Base-by-base conservation (phyloP, 2,797 vertebrate genomes). In the Sebastes iracundus region DNA sequence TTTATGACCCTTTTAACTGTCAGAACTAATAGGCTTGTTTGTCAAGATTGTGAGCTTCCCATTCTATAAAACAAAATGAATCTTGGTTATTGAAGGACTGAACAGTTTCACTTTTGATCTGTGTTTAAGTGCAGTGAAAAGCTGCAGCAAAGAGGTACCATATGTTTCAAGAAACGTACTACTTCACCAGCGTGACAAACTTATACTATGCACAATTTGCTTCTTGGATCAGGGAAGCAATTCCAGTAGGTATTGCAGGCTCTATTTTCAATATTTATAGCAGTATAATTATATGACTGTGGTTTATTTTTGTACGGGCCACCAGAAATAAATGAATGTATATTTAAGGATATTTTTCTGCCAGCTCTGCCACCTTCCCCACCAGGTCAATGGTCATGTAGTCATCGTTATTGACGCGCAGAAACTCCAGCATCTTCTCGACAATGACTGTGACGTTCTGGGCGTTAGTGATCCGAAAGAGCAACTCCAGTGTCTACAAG, bases 291-390 rank as follows among this genome's bases (percentile, higher is more conserved):
- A 28, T 33, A 7, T 11, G 22, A 38, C 59, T 64, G 20, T 42
- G 16, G 38, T 22, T 14, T 22, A 52, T 33, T 32, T 65, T 52
- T 59, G 22, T 8, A 6, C 28, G 49, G 2, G 14, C 7, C 42
- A 59, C 6, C 16, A 28, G 16, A 68, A 9, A 1, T 23, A 14
- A 20, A 69, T 53, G 5, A 68, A 16, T 3, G 4, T 16, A 55
- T 69, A 69, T 69, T 71, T 20, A 61, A 99, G 97, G 98, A 99
- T 99, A 99, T 99, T 98, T 99, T 91, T 99, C 98, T 77, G 98
- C 97, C 85, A 99, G 93, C 76, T 99, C 98, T 70, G 98, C 97
- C 88, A 99, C 96, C 94, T 99, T 99, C 42, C 97, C 98, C 90
- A 95, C 96, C 82, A 99, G 94, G 88, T 95, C 96, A 66, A 97